Conservation (phyloP, 1,140 invertebrate species). For the Trachymyrmex septentrionalis region DNA sequence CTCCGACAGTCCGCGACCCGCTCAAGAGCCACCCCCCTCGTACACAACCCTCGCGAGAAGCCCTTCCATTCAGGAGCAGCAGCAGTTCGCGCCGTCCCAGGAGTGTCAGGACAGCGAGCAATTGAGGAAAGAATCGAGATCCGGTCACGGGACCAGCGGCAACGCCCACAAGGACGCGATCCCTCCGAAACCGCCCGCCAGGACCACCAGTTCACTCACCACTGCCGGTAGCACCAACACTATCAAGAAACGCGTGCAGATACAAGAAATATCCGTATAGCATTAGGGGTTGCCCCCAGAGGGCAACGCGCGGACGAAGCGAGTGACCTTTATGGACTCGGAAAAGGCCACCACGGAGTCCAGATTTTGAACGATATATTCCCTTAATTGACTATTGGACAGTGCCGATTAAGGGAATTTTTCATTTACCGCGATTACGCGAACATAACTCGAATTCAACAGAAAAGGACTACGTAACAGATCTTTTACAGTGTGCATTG, state of each 20-base stretch:
- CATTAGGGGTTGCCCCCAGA: constrained; percentile 86
- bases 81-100: constrained; percentile 49
- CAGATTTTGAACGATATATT: constrained; percentile 76
- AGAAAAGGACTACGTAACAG: neutral
- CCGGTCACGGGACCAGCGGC: constrained; percentile 64
- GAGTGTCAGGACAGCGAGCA: constrained; percentile 76
- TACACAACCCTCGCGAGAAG: constrained; percentile 85
- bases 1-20: constrained; percentile 74
- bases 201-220: constrained; percentile 83
- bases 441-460: neutral
- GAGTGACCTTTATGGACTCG: constrained; percentile 83
- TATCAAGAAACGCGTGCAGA: constrained; percentile 89
- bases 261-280: constrained; percentile 90
- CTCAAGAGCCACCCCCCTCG: constrained; percentile 85
- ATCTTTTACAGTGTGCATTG: constrained; percentile 1
- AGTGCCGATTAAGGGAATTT: constrained; percentile 18
- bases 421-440: neutral
- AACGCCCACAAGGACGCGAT: constrained; percentile 76
- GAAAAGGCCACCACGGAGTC: constrained; percentile 80
- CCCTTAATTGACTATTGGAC: neutral
- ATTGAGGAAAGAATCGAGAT: constrained; percentile 52
- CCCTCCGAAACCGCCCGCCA: constrained; percentile 85
- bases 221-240: constrained; percentile 84
- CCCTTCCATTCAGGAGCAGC: constrained; percentile 80
- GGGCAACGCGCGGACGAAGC: constrained; percentile 83